Evolutionary conservation across 2,113 vertebrate genomes (phyloP), one percentile per base, ranked within the genome.

Genomic region (Australoheros scitulus): DNA sequence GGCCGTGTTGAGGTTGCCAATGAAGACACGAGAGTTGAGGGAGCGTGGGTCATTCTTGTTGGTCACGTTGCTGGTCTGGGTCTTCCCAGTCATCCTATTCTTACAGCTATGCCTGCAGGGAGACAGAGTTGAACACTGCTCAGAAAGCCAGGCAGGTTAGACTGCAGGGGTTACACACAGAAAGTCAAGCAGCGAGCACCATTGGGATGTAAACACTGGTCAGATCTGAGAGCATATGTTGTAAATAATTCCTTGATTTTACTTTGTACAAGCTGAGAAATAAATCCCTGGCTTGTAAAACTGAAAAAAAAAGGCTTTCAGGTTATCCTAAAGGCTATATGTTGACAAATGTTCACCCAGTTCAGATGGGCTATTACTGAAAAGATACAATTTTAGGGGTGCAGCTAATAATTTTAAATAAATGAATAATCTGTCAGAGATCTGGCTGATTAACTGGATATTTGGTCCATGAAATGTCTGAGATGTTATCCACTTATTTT

Each of bases 11-110:
- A 99, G 96, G 85, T 99, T 99, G 77, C 98, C 98, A 0, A 99
- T 99, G 94, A 99, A 99, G 87, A 99, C 98, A 52, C 98, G 96
- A 36, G 98, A 99, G 94, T 99, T 99, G 95, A 99, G 96, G 85
- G 98, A 99, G 85, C 97, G 97, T 0, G 97, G 97, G 92, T 99
- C 98, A 5, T 98, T 99, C 96, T 98, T 99, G 93, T 99, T 99
- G 93, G 98, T 99, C 92, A 99, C 97, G 3, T 98, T 99, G 96
- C 98, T 99, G 89, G 98, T 99, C 96, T 97, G 98, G 87, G 96
- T 98, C 97, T 98, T 99, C 91, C 98, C 98, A 2, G 98, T 99
- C 98, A 99, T 99, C 96, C 91, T 97, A 89, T 85, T 82, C 91
- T 78, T 85, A 80, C 91, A 85, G 76, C 84, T 84, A 24, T 76